Evolutionary conservation across 2,888 invertebrate genomes (phyloP), one percentile per base, ranked within the genome.

Genomic region (Drosophila emarginata): DNA sequence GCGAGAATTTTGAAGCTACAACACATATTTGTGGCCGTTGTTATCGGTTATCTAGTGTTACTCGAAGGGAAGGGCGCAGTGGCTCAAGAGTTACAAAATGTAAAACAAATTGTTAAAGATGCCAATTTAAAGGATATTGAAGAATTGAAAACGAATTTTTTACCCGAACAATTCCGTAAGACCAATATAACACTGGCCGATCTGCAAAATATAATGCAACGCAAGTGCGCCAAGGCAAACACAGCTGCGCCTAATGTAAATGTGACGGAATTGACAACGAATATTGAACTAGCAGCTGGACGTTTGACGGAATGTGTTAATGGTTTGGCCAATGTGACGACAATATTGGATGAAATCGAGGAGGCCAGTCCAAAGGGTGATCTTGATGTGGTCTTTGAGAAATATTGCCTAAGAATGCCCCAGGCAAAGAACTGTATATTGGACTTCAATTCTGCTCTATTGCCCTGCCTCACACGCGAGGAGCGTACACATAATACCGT

Each of bases 341-440:
- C 90, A 7, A 85, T 96, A 3, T 91, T 94, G 76, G 88, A 92
- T 1, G 96, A 96, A 89, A 94, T 96, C 50, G 95, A 95, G 67
- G 91, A 91, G 9, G 95, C 96, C 0, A 94, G 94, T 78, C 95
- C 95, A 0, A 67, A 58, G 7, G 95, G 95, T 0, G 94, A 94
- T 75, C 91, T 95, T 23, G 95, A 95, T 79, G 92, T 93, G 39
- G 95, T 95, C 0, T 95, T 95, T 81, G 93, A 94, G 80, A 94
- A 94, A 89, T 96, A 96, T 89, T 96, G 95, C 87, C 93, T 92
- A 12, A 95, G 95, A 14, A 70, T 88, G 61, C 80, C 88, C 0
- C 76, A 78, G n/a, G 82, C 83, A 7, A 76, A 90, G 59, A 52
- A 66, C 0, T 96, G 96, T 82, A 92, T 96, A 59, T 92, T 92